Conservation (phyloP, 2,797 vertebrate species). For the Protosalanx chinensis region DNA sequence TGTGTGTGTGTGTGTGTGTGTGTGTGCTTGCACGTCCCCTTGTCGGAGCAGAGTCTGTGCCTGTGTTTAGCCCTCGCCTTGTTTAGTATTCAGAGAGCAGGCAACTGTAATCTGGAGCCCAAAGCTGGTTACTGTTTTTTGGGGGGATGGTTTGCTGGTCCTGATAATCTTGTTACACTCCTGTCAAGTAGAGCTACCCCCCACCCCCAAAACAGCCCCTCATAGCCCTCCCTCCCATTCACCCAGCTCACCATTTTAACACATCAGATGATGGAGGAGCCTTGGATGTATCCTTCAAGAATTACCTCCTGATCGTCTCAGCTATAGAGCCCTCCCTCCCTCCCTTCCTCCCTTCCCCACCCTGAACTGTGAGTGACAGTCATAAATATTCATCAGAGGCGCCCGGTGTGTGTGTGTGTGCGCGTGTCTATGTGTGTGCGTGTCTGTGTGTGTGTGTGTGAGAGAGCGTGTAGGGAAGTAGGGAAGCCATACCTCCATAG, state of each 20-base stretch:
- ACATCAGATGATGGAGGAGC: slow-evolving; percentile 64
- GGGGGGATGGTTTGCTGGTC: slow-evolving; percentile 66
- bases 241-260: slow-evolving; percentile 63
- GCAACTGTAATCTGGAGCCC: slow-evolving; percentile 65
- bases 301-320: slow-evolving; percentile 69
- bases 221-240: neutral
- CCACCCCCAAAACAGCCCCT: slow-evolving; percentile 28
- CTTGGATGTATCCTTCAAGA: slow-evolving; percentile 71
- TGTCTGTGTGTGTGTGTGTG: slow-evolving; percentile 1
- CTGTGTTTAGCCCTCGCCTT: slow-evolving; percentile 49
- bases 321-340: slow-evolving; percentile 52
- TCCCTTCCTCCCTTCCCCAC: slow-evolving; percentile 36
- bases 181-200: slow-evolving; percentile 71
- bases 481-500: slow-evolving; percentile 47
- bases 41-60: slow-evolving; percentile 24
- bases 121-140: slow-evolving; percentile 57
- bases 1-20: slow-evolving; percentile 30
- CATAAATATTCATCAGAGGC: slow-evolving; percentile 69
- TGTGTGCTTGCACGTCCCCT: neutral
- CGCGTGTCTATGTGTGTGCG: neutral
- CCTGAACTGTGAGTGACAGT: slow-evolving; percentile 54
- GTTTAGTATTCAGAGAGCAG: slow-evolving; percentile 67
- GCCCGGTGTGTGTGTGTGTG: neutral
- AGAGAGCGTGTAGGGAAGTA: slow-evolving; percentile 5
- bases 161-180: slow-evolving; percentile 73